These are phyloP conservation scores for Dicrurus megarhynchus DNA, from an alignment of 2,113 vertebrate species.

Conservation along the genomic window DNA sequence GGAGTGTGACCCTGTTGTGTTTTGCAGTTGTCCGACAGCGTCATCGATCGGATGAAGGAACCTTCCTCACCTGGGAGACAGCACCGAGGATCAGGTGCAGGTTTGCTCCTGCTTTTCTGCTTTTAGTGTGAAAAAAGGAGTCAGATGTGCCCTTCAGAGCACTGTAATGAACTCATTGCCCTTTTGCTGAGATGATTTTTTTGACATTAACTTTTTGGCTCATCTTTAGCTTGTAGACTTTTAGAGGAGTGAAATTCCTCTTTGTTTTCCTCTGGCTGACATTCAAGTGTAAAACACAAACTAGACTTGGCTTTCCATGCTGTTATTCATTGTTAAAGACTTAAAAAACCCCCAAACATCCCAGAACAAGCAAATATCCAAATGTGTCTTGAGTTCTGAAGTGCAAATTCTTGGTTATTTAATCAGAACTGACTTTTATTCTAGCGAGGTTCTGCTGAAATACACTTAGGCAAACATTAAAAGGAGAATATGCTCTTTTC, in stretches of 20 bases:
- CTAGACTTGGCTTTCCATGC: not conserved
- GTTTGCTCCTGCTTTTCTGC: constrained; percentile 9
- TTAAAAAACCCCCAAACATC: not conserved
- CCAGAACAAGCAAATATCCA: not conserved
- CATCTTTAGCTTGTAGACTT: not conserved
- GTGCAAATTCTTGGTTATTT: not conserved
- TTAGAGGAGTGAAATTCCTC: not conserved
- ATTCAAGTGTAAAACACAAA: not conserved
- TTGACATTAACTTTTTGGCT: not conserved
- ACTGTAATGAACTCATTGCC: fast-evolving
- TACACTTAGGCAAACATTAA: not conserved
- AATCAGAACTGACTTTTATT: not conserved
- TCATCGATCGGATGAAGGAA: constrained; percentile 95
- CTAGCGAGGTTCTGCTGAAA: not conserved
- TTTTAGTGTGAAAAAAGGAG: not conserved
- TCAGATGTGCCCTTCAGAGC: not conserved
- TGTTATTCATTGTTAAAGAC: not conserved
- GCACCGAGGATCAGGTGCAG: constrained; percentile 52
- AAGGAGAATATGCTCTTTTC: not conserved
- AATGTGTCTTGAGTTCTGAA: not conserved
- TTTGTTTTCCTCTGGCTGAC: not conserved
- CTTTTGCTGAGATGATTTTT: not conserved
- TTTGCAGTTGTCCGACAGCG: constrained; percentile 88
- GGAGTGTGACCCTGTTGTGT: not conserved
- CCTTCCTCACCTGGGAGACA: constrained; percentile 64